These are phyloP conservation scores for Phaethon lepturus DNA, from an alignment of 2,113 vertebrate species.

Conservation along the genomic window DNA sequence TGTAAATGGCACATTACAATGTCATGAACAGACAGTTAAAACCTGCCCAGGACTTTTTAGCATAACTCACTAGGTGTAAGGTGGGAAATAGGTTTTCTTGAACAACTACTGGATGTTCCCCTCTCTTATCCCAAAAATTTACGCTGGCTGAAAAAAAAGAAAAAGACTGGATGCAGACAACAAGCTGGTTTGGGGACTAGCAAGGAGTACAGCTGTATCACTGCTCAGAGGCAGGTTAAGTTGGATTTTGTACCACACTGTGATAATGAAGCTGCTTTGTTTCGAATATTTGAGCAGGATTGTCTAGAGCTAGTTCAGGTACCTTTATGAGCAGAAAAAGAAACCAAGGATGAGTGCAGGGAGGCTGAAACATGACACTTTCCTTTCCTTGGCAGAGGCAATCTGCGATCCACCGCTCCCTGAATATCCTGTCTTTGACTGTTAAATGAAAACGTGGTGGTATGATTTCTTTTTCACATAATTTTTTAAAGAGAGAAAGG, in stretches of 20 bases:
- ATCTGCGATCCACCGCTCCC: background rate
- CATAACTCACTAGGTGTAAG: background rate
- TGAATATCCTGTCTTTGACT: background rate
- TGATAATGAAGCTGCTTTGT: background rate
- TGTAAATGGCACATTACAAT: background rate
- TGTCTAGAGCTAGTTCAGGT: background rate
- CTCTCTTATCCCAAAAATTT: background rate
- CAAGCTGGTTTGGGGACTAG: background rate
- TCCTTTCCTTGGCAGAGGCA: background rate
- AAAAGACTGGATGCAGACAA: background rate
- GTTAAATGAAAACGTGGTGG: background rate
- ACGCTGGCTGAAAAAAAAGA: background rate
- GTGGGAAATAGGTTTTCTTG: background rate
- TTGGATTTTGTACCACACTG: background rate
- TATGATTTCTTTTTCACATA: background rate
- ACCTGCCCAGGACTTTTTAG: background rate
- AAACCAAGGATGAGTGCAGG: background rate
- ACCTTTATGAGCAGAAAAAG: background rate
- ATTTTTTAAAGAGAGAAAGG: background rate
- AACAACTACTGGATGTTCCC: background rate
- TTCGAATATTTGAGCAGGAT: background rate
- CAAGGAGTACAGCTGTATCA: background rate
- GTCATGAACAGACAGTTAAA: background rate
- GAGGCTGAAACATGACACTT: background rate
- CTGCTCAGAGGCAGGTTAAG: background rate